These are phyloP conservation scores for Corythoichthys haematopterus DNA, from an alignment of 2,113 vertebrate genomes.

Conservation along the genomic window DNA sequence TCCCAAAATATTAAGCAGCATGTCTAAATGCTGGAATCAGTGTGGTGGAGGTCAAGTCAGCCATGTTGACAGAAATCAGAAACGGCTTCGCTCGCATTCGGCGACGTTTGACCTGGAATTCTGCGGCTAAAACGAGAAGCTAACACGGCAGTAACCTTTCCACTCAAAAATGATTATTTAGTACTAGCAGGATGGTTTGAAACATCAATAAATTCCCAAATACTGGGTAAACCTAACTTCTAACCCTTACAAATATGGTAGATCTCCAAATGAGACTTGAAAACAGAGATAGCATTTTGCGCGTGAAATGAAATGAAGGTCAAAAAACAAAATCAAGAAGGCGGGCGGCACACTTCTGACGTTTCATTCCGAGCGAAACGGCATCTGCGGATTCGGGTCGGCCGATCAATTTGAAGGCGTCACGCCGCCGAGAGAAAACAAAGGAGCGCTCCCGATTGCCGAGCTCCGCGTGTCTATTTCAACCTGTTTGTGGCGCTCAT, in stretches of 20 bases:
- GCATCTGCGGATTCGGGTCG: slow-evolving; percentile 39
- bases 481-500: slow-evolving; percentile 71
- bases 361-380: slow-evolving; percentile 46
- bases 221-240: no score
- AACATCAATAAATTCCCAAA: no score
- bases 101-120: neutral
- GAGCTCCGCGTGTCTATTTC: slow-evolving; percentile 39
- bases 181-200: no score
- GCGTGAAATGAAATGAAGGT: slow-evolving; percentile 3
- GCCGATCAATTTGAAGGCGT: slow-evolving; percentile 58
- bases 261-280: no score
- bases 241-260: no score
- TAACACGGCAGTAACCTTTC: no score
- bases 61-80: no score
- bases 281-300: neutral
- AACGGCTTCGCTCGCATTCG: neutral
- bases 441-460: slow-evolving; percentile 55
- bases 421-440: slow-evolving; percentile 63
- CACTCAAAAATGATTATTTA: no score
- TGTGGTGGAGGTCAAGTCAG: no score
- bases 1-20: no score
- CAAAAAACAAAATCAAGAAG: neutral
- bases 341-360: slow-evolving; percentile 23
- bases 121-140: neutral
- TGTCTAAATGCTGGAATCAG: no score